Base-by-base conservation (phyloP, 2,113 vertebrate species). In the Ariopsis seemanni region DNA sequence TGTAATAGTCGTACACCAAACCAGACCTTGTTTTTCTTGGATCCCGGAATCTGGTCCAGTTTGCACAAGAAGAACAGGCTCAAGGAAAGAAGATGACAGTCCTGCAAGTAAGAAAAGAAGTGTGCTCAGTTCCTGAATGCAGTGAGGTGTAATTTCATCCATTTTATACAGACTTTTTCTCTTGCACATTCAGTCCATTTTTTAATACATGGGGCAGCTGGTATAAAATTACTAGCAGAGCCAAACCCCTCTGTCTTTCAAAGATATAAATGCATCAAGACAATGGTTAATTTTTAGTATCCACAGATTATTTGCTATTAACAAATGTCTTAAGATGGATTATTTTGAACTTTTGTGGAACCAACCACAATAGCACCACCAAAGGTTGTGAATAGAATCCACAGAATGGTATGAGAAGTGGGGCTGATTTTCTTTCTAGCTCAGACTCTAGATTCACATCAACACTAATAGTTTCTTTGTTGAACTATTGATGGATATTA, bases 11-110 rank as follows among this genome's bases (percentile, higher is more conserved):
- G 15, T 67, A 69, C 48, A 69, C 72, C 53, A 84, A 79, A 55
- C 87, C 87, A 11, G 87, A 88, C 60, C 60, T 78, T 42, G 48
- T 88, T 22, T 88, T 78, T 42, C 58, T 78, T 78, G 50, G 20
- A 67, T 18, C 72, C 25, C 52, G 34, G 22, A 84, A 88, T 78
- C 84, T n/a, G 72, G n/a, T 4, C 71, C 81, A 78, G 20, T 8
- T 78, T 84, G 81, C 82, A 84, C n/a, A 69, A 84, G 86, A 88
- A 48, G 60, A 78, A 65, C 10, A 0, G n/a, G 42, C 20, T 6
- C 58, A 78, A 82, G 50, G 27, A 55, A 83, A 77, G 25, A 17
- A 67, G 5, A 53, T 55, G 2, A 88, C 42, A 71, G 58, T 88
- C 2, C 72, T 88, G 50, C 48, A 63, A 30, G 86, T 88, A 84